Conservation (phyloP, 2,797 vertebrate genomes). For the Pseudochromis fuscus region DNA sequence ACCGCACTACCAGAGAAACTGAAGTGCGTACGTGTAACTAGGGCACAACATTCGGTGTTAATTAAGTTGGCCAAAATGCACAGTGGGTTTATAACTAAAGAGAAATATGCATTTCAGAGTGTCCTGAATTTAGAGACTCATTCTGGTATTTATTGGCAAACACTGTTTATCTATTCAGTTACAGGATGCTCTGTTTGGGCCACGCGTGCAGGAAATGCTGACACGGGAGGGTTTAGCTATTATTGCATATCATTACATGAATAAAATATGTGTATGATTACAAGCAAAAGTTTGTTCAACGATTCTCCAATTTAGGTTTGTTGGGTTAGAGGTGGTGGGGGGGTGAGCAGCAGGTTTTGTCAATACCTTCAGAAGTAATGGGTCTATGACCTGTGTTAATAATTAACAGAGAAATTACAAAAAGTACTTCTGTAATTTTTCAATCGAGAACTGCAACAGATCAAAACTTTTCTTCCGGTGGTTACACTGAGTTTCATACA, state of each 20-base stretch:
- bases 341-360: constrained; percentile 44
- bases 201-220: constrained; percentile 66
- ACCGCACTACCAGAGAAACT: constrained; percentile 16
- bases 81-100: constrained; percentile 39
- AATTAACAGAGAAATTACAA: constrained; percentile 61
- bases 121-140: constrained; percentile 54
- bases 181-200: constrained; percentile 64
- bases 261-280: constrained; percentile 80
- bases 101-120: constrained; percentile 53
- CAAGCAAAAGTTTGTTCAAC: constrained; percentile 78
- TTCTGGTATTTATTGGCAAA: constrained; percentile 55
- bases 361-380: constrained; percentile 69
- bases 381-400: constrained; percentile 60
- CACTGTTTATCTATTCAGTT: constrained; percentile 64
- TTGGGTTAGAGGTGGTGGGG: constrained; percentile 51
- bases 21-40: constrained; percentile 48
- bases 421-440: constrained; percentile 50
- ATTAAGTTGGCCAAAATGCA: constrained; percentile 66
- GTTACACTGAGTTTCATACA: too few relatives aligned
- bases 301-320: constrained; percentile 72
- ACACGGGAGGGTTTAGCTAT: constrained; percentile 57
- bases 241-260: constrained; percentile 81
- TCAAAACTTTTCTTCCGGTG: constrained; percentile 20
- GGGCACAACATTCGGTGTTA: constrained; percentile 44
- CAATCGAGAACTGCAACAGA: constrained; percentile 13